phyloP scores from a whole-genome alignment of 2,888 invertebrate genomes.

The Cerastoderma edule region DNA sequence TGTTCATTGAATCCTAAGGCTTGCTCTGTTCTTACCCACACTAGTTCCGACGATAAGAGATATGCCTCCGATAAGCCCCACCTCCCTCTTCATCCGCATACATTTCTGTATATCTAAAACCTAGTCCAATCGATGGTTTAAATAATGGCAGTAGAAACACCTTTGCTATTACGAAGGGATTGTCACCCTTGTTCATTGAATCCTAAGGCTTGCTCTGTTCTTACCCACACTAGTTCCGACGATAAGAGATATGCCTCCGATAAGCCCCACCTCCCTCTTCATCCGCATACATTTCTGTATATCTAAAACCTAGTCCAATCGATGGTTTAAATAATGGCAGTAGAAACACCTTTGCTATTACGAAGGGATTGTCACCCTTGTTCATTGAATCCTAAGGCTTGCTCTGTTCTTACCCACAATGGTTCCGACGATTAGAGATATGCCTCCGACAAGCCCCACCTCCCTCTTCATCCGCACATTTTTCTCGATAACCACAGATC shows the following conservation, averaged over 20 bases:
- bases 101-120: too few relatives aligned
- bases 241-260: not conserved
- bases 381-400: too few relatives aligned
- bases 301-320: not conserved
- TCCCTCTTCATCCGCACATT: slow-evolving; percentile 85
- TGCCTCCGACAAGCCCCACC: slow-evolving; percentile 91
- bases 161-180: too few relatives aligned
- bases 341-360: not conserved
- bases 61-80: not conserved
- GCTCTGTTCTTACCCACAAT: slow-evolving; percentile 91
- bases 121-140: too few relatives aligned
- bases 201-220: too few relatives aligned
- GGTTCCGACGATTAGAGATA: slow-evolving; percentile 92
- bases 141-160: too few relatives aligned
- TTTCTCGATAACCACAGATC: slow-evolving; percentile 41
- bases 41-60: not conserved
- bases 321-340: too few relatives aligned
- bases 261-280: not conserved
- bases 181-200: too few relatives aligned
- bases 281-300: not conserved
- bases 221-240: not conserved
- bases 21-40: not conserved
- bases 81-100: not conserved
- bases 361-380: not conserved
- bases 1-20: too few relatives aligned